Base-by-base conservation (phyloP, 2,797 vertebrate genomes). In the Manis pentadactyla region DNA sequence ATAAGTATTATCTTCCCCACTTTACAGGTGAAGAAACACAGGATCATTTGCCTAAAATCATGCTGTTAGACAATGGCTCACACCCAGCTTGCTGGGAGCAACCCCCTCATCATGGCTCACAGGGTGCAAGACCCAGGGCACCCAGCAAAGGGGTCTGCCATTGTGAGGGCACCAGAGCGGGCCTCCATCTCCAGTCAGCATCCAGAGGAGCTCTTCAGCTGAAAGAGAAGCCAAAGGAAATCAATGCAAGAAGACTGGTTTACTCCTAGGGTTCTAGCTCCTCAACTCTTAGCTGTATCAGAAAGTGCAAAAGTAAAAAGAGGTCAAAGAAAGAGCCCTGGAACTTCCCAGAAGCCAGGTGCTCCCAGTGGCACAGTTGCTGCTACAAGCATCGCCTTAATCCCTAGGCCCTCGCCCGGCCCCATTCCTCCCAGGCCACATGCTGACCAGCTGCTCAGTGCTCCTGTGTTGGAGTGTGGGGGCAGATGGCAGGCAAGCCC, bases 321-420 rank as follows among this genome's bases (percentile, higher is more conserved):
- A 81, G 71, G 95, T 59, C 37, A 34, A 69, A 93, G 92, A 51
- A 63, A 21, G 87, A 74, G 59, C 77, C 42, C 51, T 7, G 4
- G 37, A n/a, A 68, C 93, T 88, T 95, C 89, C 92, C 85, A 92
- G 87, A 93, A 85, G 59, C 86, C 97, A 93, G 96, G 92, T 96
- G 93, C 87, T 66, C 93, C 90, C 63, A 14, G 46, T 8, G 34
- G 55, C 90, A 75, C 97, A 97, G 96, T 12, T 98, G 97, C 93
- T 92, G 61, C 66, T 68, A 1, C 31, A 55, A 64, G 77, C 75
- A 77, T 75, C 89, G 90, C 81, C 84, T 92, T 95, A 95, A 97
- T 97, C 96, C 95, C 77, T 5, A 5, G 73, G 14, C 57, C 78
- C 73, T 18, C 15, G 92, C 95, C 92, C 79, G 59, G 85, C 91